Evolutionary conservation across 2,888 invertebrate species (phyloP).

Genomic region (Merodon equestris): DNA sequence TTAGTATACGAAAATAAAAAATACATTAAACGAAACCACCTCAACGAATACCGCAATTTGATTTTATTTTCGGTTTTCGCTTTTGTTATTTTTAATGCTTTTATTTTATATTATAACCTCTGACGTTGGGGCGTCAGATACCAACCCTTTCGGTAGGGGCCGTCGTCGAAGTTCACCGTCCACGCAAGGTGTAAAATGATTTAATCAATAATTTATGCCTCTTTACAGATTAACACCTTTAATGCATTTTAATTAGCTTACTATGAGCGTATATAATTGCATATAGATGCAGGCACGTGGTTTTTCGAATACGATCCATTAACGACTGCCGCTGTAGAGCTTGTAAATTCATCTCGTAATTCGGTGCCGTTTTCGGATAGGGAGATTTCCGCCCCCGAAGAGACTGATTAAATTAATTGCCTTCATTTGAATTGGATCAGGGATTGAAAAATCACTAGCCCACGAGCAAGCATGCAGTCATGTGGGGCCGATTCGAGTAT

Average conservation of each 20-base stretch:
- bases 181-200: slow-evolving; percentile 50
- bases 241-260: slow-evolving; percentile 64
- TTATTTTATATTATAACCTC: background rate
- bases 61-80: background rate
- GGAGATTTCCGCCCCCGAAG: slow-evolving; percentile 15
- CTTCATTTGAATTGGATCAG: slow-evolving; percentile 33
- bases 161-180: background rate
- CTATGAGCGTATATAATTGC: background rate
- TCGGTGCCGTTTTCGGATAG: slow-evolving; percentile 15
- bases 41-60: background rate
- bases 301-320: no score
- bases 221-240: slow-evolving; percentile 66
- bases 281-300: background rate
- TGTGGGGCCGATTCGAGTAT: no score
- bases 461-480: no score
- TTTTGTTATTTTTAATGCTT: background rate
- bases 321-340: background rate
- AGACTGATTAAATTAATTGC: slow-evolving; percentile 44
- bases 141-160: background rate
- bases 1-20: background rate
- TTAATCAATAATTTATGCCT: slow-evolving; percentile 63
- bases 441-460: slow-evolving; percentile 1
- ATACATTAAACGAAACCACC: background rate
- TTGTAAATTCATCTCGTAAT: slow-evolving; percentile 42
- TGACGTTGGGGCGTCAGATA: background rate